A percentile compares a stretch with the other conserved stretches of the same genome.
Conservation (phyloP, 1,140 invertebrate genomes). For the Saccostrea glomerata region DNA sequence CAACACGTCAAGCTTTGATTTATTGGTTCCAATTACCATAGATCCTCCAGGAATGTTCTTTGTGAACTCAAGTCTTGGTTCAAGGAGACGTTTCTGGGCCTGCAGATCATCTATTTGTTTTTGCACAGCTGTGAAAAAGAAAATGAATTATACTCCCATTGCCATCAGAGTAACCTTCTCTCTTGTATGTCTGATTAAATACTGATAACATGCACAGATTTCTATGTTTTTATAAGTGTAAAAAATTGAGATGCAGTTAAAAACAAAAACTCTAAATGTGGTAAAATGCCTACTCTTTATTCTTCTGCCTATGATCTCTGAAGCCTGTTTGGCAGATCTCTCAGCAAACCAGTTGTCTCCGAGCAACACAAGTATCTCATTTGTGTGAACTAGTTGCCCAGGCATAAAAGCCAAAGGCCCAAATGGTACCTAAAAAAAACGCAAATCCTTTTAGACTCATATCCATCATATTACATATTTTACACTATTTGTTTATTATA, state of each 20-base stretch:
- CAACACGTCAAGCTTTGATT: too few species aligned
- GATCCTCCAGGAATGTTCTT: slow-evolving; percentile 64
- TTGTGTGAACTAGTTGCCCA: slow-evolving; percentile 86
- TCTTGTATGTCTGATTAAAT: too few species aligned
- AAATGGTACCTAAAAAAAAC: slow-evolving; percentile 82
- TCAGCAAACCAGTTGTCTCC: slow-evolving; percentile 88
- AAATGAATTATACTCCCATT: neutral
- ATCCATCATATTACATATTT: too few species aligned
- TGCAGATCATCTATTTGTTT: slow-evolving; percentile 65
- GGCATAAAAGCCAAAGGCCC: slow-evolving; percentile 85
- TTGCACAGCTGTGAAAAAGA: slow-evolving; percentile 63
- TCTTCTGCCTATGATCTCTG: slow-evolving; percentile 83
- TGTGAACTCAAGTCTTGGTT: slow-evolving; percentile 69
- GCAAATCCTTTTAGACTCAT: too few species aligned
- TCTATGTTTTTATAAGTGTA: neutral
- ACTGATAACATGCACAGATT: too few species aligned
- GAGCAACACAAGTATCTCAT: slow-evolving; percentile 85
- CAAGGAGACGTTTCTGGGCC: slow-evolving; percentile 68
- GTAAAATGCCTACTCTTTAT: slow-evolving; percentile 80
- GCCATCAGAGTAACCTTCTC: too few species aligned
- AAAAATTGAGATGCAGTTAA: neutral
- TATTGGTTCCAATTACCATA: neutral
- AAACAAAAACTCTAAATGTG: neutral
- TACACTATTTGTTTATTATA: too few species aligned
- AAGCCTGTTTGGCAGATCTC: slow-evolving; percentile 84